Percentiles rank a stretch among this genome's conserved stretches.
Conservation (phyloP, 2,797 vertebrate genomes). For the Paramormyrops hopkinsi region DNA sequence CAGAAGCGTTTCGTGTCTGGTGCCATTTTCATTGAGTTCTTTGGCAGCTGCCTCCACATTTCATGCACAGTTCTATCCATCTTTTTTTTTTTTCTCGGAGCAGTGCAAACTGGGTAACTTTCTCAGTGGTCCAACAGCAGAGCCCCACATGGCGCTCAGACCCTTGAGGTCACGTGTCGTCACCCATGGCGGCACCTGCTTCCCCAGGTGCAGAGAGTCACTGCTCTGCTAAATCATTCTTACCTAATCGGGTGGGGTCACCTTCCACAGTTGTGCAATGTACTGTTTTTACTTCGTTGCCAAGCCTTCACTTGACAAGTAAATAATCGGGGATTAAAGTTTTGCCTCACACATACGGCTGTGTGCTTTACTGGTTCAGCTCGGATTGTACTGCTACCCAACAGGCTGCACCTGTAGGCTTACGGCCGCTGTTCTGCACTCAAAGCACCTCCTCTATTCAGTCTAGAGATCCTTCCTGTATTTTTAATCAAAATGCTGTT, state of each 20-base stretch:
- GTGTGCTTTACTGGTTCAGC: not conserved
- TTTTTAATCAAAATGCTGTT: not conserved
- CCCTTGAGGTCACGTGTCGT: not conserved
- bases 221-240: not conserved
- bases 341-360: not conserved
- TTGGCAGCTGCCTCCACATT: not conserved
- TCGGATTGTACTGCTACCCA: not conserved
- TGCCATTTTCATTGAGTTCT: not conserved
- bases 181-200: not conserved
- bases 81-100: not conserved
- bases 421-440: not conserved
- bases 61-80: not conserved
- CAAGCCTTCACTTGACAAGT: not conserved
- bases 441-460: not conserved
- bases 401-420: not conserved
- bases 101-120: not conserved
- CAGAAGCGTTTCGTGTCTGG: not conserved
- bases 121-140: not conserved
- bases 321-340: not conserved
- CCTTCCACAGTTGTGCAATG: not conserved
- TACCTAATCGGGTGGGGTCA: not conserved
- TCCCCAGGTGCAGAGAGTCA: not conserved
- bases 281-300: not conserved
- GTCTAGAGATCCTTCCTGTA: not conserved
- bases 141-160: not conserved